Conservation (phyloP, 2,888 invertebrate genomes). For the Drosophila leonis region DNA sequence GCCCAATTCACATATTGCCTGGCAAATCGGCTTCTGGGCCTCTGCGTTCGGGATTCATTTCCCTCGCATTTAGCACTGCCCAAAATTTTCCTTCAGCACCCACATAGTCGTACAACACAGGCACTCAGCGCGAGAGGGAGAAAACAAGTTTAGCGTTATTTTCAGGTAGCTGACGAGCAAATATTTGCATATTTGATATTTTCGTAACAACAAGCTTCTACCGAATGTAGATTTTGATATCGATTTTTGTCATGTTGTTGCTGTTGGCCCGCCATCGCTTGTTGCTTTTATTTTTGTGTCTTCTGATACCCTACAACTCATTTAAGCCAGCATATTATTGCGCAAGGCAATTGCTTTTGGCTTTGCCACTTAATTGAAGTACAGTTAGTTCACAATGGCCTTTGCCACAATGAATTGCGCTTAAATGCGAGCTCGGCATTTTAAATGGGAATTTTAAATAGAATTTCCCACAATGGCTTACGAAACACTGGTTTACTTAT, state of each 20-base stretch:
- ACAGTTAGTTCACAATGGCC: not conserved
- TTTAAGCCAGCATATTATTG: not conserved
- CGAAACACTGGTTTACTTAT: not conserved
- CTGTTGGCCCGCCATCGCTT: conserved; percentile 21
- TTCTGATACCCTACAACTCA: conserved; percentile 33
- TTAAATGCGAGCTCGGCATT: not conserved
- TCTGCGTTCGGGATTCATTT: conserved; percentile 44
- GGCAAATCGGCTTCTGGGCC: conserved; percentile 40
- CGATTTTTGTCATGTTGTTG: conserved; percentile 64
- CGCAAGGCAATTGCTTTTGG: not conserved
- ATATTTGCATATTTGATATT: conserved; percentile 80
- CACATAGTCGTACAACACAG: conserved; percentile 7
- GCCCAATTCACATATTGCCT: conserved; percentile 43
- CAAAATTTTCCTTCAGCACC: conserved; percentile 52
- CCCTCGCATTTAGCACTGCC: conserved; percentile 32
- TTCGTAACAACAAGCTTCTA: conserved; percentile 72
- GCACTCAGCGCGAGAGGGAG: not conserved
- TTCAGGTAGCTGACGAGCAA: conserved; percentile 75
- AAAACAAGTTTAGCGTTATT: conserved; percentile 53
- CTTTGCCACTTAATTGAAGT: not conserved
- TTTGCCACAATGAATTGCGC: no score
- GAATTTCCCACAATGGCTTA: not conserved
- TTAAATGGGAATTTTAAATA: not conserved
- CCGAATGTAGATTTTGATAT: conserved; percentile 74
- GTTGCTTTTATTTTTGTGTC: conserved; percentile 22